These are phyloP conservation scores for Siphamia tubifer DNA, from an alignment of 2,113 vertebrate species.

Conservation along the genomic window DNA sequence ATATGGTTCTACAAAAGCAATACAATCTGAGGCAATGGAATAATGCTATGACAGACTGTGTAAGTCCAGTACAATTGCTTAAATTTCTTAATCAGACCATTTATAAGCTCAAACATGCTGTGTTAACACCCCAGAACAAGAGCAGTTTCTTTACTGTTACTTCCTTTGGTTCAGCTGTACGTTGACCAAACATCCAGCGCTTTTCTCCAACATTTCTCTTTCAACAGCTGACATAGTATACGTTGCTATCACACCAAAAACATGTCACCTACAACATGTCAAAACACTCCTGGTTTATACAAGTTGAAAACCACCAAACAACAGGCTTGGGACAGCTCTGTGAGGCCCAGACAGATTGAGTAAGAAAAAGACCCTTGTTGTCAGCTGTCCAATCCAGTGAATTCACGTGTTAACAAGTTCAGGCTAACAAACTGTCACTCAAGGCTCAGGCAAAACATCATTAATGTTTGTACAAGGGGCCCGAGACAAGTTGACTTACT, in stretches of 20 bases:
- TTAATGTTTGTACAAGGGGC: conserved; percentile 54
- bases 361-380: conserved; percentile 42
- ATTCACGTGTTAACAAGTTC: conserved; percentile 38
- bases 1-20: conserved; percentile 67
- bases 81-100: conserved; percentile 66
- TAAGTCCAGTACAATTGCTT: conserved; percentile 48
- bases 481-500: conserved; percentile 46
- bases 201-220: conserved; percentile 22
- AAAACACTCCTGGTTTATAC: conserved; percentile 54
- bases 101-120: conserved; percentile 43
- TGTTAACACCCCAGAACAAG: conserved; percentile 49
- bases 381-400: conserved; percentile 48
- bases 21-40: conserved; percentile 63
- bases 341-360: conserved; percentile 15
- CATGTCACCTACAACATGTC: conserved; percentile 52
- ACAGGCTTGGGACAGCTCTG: conserved; percentile 20
- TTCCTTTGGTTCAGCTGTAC: background rate
- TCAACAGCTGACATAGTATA: conserved; percentile 4
- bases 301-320: conserved; percentile 39
- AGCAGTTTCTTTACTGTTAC: conserved; percentile 22
- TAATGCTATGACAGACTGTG: conserved; percentile 55
- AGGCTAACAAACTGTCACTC: conserved; percentile 64
- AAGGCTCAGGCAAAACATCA: conserved; percentile 54
- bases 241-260: conserved; percentile 33
- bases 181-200: background rate